A percentile compares a stretch with the other conserved stretches of the same genome.
Evolutionary conservation across 2,113 vertebrate genomes (phyloP).

Genomic region (Notothenia coriiceps): DNA sequence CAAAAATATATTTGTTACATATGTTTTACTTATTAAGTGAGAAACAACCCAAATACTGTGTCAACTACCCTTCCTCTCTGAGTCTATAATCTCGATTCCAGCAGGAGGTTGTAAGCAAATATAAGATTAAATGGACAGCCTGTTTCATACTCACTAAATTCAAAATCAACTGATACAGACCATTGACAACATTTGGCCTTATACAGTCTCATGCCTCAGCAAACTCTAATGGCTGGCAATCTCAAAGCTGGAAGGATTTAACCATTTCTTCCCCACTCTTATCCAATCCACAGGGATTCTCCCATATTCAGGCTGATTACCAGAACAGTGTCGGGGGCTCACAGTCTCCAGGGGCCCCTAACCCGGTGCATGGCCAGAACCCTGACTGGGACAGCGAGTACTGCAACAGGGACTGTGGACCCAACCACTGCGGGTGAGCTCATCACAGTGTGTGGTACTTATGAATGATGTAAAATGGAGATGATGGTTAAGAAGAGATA

Average conservation of each 20-base stretch:
- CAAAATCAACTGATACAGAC: slow-evolving; percentile 11
- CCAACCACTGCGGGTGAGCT: slow-evolving; percentile 94
- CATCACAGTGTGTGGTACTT: not conserved
- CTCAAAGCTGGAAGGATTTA: not conserved
- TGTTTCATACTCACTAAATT: not conserved
- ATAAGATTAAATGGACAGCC: slow-evolving; percentile 14
- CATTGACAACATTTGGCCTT: slow-evolving; percentile 31
- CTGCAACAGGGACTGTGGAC: slow-evolving; percentile 95
- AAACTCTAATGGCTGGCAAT: slow-evolving; percentile 21
- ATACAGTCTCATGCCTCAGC: slow-evolving; percentile 33
- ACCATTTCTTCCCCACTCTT: not conserved
- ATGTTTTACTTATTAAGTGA: not conserved
- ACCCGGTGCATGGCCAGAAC: slow-evolving; percentile 87
- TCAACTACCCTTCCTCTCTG: not conserved
- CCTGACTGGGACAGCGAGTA: slow-evolving; percentile 95
- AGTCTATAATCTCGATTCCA: slow-evolving; percentile 32
- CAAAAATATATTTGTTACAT: no score
- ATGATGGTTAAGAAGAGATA: not conserved
- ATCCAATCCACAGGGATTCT: slow-evolving; percentile 88
- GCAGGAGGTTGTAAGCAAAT: slow-evolving; percentile 19
- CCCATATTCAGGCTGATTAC: slow-evolving; percentile 94
- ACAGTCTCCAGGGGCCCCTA: slow-evolving; percentile 92
- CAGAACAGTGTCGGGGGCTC: slow-evolving; percentile 92
- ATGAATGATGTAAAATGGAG: not conserved
- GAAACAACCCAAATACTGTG: not conserved